Evolutionary conservation across 1,140 invertebrate genomes (phyloP), one percentile per base, ranked within the genome.

Genomic region (Papilio aristodemus): DNA sequence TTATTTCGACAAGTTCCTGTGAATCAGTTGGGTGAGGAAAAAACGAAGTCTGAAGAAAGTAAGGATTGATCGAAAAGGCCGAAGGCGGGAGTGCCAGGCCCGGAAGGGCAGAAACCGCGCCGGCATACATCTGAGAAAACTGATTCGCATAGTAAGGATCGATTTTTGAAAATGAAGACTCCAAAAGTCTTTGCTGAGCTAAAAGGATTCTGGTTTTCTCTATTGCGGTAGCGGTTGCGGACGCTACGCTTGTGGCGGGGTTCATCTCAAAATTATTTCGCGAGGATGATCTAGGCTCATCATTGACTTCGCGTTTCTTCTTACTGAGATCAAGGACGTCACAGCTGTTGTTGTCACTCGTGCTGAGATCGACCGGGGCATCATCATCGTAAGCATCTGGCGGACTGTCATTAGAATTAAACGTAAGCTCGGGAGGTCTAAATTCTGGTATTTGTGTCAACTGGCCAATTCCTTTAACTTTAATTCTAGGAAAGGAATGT

Each of bases 321-420:
- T 96, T 96, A 80, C 96, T 97, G 70, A 98, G 93, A 90, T 98
- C 97, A n/a, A 98, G 87, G 2, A 96, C 96, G 87, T 96, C 95
- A 66, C 89, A 91, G 69, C 85, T 91, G 60, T 91, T 90, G 60
- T 86, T 89, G 39, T 92, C 91, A 72, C 79, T 86, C 90, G 95
- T 95, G 36, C 94, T 94, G 3, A 97, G 89, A 91, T 97, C 96
- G 64, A 97, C 91, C 0, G 96, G 95, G 9, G 93, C 92, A 63
- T 95, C 93, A 54, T 92, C 89, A 68, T 87, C 86, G 66, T 92
- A 91, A 7, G 80, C 73, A 8, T 89, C 85, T 10, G 78, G 58
- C 32, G 79, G 77, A 27, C 84, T 77, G 60, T 91, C 87, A 50
- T 77, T 86, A 38, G 67, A 67, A 74, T 78, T 87, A 72, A 85